These are phyloP conservation scores for Myrmecobius fasciatus DNA, from an alignment of 2,113 vertebrate genomes.

Conservation along the genomic window DNA sequence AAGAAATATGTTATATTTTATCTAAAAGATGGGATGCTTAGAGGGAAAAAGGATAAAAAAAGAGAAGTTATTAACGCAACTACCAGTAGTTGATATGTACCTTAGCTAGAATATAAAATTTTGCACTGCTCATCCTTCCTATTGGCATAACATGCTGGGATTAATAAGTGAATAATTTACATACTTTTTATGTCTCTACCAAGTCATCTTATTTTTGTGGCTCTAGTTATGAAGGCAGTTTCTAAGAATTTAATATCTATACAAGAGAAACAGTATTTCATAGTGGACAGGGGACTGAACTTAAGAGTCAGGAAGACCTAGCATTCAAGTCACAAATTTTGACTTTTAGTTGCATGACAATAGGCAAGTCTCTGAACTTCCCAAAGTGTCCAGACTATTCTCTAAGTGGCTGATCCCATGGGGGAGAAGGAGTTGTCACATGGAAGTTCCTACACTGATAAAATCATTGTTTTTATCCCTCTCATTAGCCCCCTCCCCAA, in stretches of 20 bases:
- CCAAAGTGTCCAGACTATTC: background rate
- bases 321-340: background rate
- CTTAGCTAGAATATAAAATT: background rate
- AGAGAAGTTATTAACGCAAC: background rate
- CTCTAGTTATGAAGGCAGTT: background rate
- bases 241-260: background rate
- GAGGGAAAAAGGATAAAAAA: background rate
- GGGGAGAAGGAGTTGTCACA: background rate
- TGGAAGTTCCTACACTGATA: background rate
- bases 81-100: background rate
- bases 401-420: background rate
- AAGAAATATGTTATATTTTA: background rate
- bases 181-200: background rate
- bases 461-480: background rate
- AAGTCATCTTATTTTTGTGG: background rate
- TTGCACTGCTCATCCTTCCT: background rate
- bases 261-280: background rate
- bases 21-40: background rate
- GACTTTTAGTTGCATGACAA: background rate
- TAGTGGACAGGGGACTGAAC: background rate
- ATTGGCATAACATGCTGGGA: background rate
- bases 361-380: background rate
- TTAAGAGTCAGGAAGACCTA: too few species aligned
- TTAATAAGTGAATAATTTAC: background rate
- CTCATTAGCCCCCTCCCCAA: background rate